Conservation (phyloP, 2,797 vertebrate genomes). For the Epinephelus coioides region DNA sequence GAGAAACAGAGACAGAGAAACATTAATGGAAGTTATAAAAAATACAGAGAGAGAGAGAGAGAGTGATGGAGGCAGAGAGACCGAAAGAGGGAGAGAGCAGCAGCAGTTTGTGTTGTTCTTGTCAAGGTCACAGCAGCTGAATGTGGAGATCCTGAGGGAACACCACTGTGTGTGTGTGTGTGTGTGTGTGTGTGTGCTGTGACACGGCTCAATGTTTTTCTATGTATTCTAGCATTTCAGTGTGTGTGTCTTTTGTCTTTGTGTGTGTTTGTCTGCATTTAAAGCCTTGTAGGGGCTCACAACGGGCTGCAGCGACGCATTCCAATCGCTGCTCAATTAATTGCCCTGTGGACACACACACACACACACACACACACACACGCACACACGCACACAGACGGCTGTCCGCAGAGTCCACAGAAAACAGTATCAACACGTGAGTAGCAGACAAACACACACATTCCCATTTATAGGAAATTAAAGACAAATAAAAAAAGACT, state of each 20-base stretch:
- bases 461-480: slow-evolving; percentile 44
- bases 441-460: slow-evolving; percentile 50
- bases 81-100: background rate
- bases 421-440: slow-evolving; percentile 48
- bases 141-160: slow-evolving; percentile 72
- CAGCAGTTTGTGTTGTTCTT: slow-evolving; percentile 67
- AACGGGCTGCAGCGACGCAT: slow-evolving; percentile 62
- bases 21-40: background rate
- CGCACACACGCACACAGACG: slow-evolving; percentile 33
- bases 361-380: slow-evolving; percentile 17
- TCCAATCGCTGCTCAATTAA: slow-evolving; percentile 71
- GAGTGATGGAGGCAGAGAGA: background rate
- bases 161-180: slow-evolving; percentile 44
- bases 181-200: slow-evolving; percentile 33
- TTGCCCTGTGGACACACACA: slow-evolving; percentile 48
- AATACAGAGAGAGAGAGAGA: too few relatives aligned
- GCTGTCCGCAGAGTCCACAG: slow-evolving; percentile 40
- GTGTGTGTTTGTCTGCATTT: slow-evolving; percentile 66
- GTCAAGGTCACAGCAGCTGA: slow-evolving; percentile 76
- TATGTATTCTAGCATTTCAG: slow-evolving; percentile 22
- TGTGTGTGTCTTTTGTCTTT: slow-evolving; percentile 37
- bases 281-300: slow-evolving; percentile 66
- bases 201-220: slow-evolving; percentile 42
- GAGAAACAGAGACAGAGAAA: background rate
- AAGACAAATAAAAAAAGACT: slow-evolving; percentile 33